These are phyloP conservation scores for Vultur gryphus DNA, from an alignment of 2,797 vertebrate species.

Conservation along the genomic window DNA sequence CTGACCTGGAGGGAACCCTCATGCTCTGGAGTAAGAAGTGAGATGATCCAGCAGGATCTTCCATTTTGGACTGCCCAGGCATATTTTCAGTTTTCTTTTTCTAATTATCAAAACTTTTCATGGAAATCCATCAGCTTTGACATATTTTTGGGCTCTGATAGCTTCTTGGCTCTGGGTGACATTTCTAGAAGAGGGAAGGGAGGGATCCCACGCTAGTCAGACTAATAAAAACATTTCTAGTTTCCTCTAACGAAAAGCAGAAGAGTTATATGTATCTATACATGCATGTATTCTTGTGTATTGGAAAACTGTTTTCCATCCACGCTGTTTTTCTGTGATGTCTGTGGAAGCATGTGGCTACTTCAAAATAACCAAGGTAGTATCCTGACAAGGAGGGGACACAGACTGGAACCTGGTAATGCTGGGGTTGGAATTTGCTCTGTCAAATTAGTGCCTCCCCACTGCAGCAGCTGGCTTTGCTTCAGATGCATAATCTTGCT, in stretches of 20 bases:
- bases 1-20: conserved; percentile 30
- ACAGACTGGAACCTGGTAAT: background rate
- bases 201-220: background rate
- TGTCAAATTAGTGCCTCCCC: background rate
- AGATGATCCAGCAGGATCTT: background rate
- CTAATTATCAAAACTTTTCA: background rate
- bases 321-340: background rate
- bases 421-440: background rate
- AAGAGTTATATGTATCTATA: background rate
- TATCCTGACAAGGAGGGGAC: background rate
- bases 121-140: background rate
- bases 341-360: background rate
- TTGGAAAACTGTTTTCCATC: background rate
- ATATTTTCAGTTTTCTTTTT: background rate
- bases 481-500: background rate
- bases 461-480: background rate
- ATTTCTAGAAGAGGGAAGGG: background rate
- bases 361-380: background rate
- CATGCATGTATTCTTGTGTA: background rate
- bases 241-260: background rate
- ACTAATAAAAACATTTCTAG: background rate
- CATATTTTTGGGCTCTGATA: background rate
- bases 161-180: background rate
- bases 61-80: background rate
- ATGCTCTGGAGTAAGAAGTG: background rate